Base-by-base conservation (phyloP, 1,140 invertebrate species). In the Cydia pomonella region DNA sequence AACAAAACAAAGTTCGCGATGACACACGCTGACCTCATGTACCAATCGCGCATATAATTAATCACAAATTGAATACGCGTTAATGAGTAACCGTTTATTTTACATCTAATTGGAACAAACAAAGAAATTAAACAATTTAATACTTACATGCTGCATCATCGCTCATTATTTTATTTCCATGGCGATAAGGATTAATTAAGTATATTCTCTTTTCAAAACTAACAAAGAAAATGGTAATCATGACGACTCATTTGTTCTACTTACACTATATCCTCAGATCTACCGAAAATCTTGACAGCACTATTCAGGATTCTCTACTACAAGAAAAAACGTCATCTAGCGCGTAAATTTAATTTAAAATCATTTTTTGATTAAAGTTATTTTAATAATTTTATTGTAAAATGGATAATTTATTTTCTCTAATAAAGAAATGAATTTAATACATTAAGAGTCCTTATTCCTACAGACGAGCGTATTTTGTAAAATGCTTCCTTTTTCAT, bases 41-140 rank as follows among this genome's bases (percentile, higher is more conserved):
- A 21, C 23, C 16, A 13, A 0, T n/a, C n/a, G n/a, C n/a, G 7
- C 53, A 21, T 59, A 1, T 18, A 10, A 59, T 59, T 59, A 59
- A 59, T 59, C 53, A 50, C n/a, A n/a, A 21, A 23, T 59, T 10
- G 6, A 21, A 59, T 59, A 59, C 21, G 53, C 53, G 16, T 59
- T 59, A 59, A 59, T 59, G 53, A 59, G 53, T 59, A 59, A 59
- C 21, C 53, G 53, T 59, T 59, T 59, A 18, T 53, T n/a, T 53
- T 59, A 59, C n/a, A 23, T 59, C 53, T 59, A 59, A 59, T 59
- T 59, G 53, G 53, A 23, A 23, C 53, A 12, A n/a, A 59, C 53
- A 59, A 59, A 59, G 53, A 23, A 59, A 59, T 47, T n/a, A 23
- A 59, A 59, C 53, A 33, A 33, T 69, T 3, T n/a, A n/a, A n/a